Evolutionary conservation across 2,113 vertebrate species (phyloP).

Genomic region (Oxyura jamaicensis): DNA sequence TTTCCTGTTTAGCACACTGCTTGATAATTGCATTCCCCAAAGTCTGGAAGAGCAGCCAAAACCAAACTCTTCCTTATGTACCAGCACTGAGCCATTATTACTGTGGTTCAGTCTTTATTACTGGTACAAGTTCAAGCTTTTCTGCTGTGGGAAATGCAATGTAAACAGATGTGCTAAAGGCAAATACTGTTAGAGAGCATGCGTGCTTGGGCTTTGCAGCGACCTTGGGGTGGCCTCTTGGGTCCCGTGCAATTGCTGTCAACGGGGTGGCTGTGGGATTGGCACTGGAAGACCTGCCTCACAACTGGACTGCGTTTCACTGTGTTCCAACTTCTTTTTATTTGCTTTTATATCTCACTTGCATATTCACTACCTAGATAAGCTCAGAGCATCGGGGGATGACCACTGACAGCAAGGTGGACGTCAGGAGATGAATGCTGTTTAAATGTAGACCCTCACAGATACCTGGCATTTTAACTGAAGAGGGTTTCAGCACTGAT

Average conservation of each 20-base stretch:
- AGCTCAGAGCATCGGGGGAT: neutral
- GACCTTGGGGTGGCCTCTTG: neutral
- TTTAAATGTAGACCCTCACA: neutral
- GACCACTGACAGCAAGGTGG: neutral
- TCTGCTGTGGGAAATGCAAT: neutral
- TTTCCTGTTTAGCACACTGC: neutral
- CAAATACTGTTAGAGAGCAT: neutral
- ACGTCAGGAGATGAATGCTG: neutral
- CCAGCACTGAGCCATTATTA: neutral
- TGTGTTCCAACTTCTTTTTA: neutral
- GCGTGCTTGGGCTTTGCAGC: neutral
- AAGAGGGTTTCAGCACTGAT: neutral
- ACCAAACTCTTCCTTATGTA: neutral
- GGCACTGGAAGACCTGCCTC: neutral
- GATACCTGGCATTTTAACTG: neutral
- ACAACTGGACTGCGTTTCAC: neutral
- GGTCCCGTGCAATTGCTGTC: neutral
- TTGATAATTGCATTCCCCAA: neutral
- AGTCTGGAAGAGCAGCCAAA: conserved; percentile 14
- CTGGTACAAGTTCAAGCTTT: neutral
- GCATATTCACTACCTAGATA: neutral
- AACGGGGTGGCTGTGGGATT: too few relatives aligned
- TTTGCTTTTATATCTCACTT: neutral
- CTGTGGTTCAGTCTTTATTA: neutral
- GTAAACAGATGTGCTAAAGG: neutral